phyloP scores from a whole-genome alignment of 2,888 invertebrate species.

The Branchipolynoe longqiensis region DNA sequence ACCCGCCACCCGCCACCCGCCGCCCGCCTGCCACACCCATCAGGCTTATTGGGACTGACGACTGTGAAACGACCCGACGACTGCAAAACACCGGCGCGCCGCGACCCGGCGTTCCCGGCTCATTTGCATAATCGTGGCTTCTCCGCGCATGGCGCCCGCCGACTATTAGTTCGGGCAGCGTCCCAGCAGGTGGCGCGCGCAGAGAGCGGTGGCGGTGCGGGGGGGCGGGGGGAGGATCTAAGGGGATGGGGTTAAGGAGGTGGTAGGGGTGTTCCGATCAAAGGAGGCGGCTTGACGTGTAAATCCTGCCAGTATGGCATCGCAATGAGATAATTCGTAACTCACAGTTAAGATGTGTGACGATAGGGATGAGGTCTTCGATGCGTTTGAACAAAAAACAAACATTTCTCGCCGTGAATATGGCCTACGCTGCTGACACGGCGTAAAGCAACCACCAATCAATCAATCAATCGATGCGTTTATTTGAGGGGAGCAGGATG shows the following conservation, averaged over 20 bases:
- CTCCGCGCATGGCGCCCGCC: neutral
- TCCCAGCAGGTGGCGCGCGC: slow-evolving; percentile 1
- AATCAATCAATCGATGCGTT: no score
- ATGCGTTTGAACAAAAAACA: no score
- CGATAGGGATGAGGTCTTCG: no score
- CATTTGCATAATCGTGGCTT: slow-evolving; percentile 51
- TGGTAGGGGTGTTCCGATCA: slow-evolving; percentile 34
- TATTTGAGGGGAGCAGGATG: no score
- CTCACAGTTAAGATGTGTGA: no score
- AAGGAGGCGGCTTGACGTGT: neutral
- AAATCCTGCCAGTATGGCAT: slow-evolving; percentile 8
- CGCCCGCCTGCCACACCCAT: no score
- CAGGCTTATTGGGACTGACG: slow-evolving; percentile 38
- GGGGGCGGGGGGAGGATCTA: no score
- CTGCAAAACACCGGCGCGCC: no score
- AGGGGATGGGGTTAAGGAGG: neutral
- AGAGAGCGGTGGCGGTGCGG: neutral
- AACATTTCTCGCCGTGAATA: no score
- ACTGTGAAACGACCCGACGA: slow-evolving; percentile 36
- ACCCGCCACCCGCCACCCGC: neutral
- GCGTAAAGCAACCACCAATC: no score
- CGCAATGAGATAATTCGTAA: neutral
- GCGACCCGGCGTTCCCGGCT: neutral
- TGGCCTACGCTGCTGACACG: no score
- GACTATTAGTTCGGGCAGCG: neutral